A percentile compares a stretch with the other conserved stretches of the same genome.
These are phyloP conservation scores for Thaumatotibia leucotreta DNA, from an alignment of 1,140 invertebrate genomes.

Conservation along the genomic window DNA sequence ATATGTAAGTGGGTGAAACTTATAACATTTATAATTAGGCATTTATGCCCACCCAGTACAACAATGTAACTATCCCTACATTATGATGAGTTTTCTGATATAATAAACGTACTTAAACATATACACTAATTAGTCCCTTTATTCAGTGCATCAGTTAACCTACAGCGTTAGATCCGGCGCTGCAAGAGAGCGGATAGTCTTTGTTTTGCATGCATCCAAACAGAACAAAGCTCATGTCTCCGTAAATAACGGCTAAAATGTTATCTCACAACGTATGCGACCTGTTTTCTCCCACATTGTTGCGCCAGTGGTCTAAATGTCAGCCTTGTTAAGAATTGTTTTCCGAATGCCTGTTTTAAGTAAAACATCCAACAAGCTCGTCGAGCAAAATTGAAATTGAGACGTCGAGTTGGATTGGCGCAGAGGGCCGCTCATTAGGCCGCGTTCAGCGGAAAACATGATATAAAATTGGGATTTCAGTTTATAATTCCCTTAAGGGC, in stretches of 20 bases:
- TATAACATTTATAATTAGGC: no score
- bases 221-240: constrained; percentile 19
- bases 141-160: background rate
- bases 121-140: background rate
- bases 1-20: no score
- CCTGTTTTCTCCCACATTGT: constrained; percentile 25
- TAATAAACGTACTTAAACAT: background rate
- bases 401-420: background rate
- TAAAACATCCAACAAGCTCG: background rate
- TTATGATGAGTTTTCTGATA: no score
- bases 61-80: no score
- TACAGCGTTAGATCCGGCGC: background rate
- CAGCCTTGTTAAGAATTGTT: constrained; percentile 36
- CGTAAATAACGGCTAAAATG: constrained; percentile 30
- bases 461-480: constrained; percentile 9
- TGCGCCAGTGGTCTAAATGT: constrained; percentile 40
- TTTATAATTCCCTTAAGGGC: background rate
- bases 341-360: background rate
- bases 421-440: constrained; percentile 11
- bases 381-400: constrained; percentile 8
- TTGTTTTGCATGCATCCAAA: background rate
- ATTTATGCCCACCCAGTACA: no score
- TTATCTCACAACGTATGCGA: constrained; percentile 26
- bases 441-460: constrained; percentile 2
- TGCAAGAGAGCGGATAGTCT: background rate